A percentile compares a stretch with the other conserved stretches of the same genome.
These are phyloP conservation scores for Pseudomyrmex cubaensis DNA, from an alignment of 1,140 invertebrate species.

Conservation along the genomic window DNA sequence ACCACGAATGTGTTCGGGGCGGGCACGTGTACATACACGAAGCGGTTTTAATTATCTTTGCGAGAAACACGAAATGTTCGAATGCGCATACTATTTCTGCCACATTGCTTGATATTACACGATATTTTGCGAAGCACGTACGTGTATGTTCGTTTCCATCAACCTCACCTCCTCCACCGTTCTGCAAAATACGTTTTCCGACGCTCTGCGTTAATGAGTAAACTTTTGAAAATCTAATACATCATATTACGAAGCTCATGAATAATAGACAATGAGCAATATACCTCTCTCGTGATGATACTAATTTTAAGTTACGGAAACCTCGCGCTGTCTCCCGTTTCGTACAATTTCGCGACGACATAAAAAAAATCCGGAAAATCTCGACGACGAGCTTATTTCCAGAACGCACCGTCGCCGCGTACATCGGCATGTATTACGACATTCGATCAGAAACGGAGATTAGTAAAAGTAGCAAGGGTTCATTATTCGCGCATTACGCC, in stretches of 20 bases:
- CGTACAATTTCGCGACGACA: no score
- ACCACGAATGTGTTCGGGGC: no score
- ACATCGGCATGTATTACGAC: no score
- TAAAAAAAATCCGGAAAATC: no score
- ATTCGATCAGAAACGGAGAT: not conserved
- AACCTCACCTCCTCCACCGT: not conserved
- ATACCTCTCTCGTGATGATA: not conserved
- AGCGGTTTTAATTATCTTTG: slow-evolving; percentile 50
- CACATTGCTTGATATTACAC: slow-evolving; percentile 44
- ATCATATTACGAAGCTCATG: slow-evolving; percentile 14
- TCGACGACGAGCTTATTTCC: no score
- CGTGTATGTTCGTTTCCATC: slow-evolving; percentile 12
- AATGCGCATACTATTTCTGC: slow-evolving; percentile 17
- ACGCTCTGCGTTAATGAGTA: slow-evolving; percentile 36
- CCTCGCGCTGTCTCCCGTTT: no score
- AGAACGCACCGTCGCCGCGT: no score
- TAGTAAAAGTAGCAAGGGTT: slow-evolving; percentile 7
- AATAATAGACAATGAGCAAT: slow-evolving; percentile 24
- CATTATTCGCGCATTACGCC: not conserved
- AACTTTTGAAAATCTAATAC: slow-evolving; percentile 51
- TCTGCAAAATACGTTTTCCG: slow-evolving; percentile 44
- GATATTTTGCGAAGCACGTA: slow-evolving; percentile 14
- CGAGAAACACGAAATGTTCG: slow-evolving; percentile 37
- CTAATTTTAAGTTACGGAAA: not conserved
- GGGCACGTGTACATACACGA: not conserved